A percentile compares a stretch with the other conserved stretches of the same genome.
Evolutionary conservation across 2,113 vertebrate species (phyloP).

Genomic region (Tetrao urogallus): DNA sequence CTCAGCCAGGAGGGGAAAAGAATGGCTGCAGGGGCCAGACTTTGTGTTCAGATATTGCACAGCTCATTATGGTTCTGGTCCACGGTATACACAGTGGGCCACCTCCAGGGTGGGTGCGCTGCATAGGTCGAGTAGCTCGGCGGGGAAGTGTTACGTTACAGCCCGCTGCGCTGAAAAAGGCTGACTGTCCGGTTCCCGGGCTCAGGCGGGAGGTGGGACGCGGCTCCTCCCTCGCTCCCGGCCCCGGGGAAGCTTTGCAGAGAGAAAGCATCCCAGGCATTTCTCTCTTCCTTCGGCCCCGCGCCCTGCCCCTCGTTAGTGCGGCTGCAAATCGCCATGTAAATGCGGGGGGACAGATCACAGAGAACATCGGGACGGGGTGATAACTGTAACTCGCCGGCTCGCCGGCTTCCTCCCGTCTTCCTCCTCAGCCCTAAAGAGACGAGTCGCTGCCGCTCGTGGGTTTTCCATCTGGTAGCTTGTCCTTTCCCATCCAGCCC

Average conservation of each 20-base stretch:
- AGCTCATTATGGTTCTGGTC: background rate
- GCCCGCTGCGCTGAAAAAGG: constrained; percentile 10
- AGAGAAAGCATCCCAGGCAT: constrained; percentile 52
- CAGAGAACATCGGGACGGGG: background rate
- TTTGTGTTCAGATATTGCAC: background rate
- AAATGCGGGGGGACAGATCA: background rate
- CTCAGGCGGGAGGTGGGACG: constrained; percentile 41
- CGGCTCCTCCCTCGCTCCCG: constrained; percentile 12
- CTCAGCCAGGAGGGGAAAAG: background rate
- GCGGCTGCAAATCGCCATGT: background rate
- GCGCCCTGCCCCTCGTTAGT: background rate
- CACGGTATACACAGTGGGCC: background rate
- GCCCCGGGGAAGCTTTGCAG: background rate
- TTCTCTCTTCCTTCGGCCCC: constrained; percentile 5
- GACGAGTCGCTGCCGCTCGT: fast-evolving
- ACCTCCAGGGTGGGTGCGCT: background rate
- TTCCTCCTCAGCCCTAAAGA: background rate
- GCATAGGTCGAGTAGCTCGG: background rate
- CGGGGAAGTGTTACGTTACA: constrained; percentile 41
- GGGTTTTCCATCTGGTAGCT: background rate
- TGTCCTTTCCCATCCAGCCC: background rate
- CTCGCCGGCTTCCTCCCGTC: background rate
- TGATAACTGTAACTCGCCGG: background rate
- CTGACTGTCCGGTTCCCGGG: constrained; percentile 60
- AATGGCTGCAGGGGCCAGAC: background rate